Base-by-base conservation (phyloP, 2,888 invertebrate species). In the Tuberolachnus salignus region DNA sequence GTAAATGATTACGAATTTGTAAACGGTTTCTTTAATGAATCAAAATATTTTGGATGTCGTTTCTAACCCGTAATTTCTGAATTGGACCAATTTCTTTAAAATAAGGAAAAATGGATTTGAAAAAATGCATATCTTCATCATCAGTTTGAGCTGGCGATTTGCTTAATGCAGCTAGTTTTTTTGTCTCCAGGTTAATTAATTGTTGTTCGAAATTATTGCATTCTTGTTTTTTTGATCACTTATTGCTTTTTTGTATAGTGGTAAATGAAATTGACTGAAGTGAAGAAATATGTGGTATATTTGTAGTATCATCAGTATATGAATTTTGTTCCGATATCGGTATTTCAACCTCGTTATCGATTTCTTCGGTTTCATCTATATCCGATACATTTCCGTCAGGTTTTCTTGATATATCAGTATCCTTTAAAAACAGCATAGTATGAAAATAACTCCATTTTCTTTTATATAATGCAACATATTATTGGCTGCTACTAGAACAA, bases 361-460 rank as follows among this genome's bases (percentile, higher is more conserved):
- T n/a, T n/a, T n/a, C n/a, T n/a, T n/a, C n/a, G n/a, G n/a, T n/a
- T n/a, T n/a, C n/a, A n/a, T n/a, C n/a, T n/a, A n/a, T n/a, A n/a
- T 64, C 44, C 6, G 63, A 64, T 44, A 64, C 21, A 64, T 64
- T 64, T 64, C 63, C 63, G 0, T 64, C 44, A 8, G 44, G 44
- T 8, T 64, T 14, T 14, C 19, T 44, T 14, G 63, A 44, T 44
- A 44, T 64, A 11, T 13, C 44, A 21, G 44, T 44, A 10, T 64
- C 19, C 21, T 64, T 64, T 64, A 64, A 44, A 46, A 64, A 64
- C 3, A 64, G 44, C 63, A 64, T 21, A 21, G 6, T 3, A 11
- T 44, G 44, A 21, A 44, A 64, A 8, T 64, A 64, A 21, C 1
- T 14, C 63, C 63, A 64, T 64, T 64, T 64, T 46, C 63, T 44